Evolutionary conservation across 2,888 invertebrate genomes (phyloP), one percentile per base, ranked within the genome.

Genomic region (Podabrus alpinus): DNA sequence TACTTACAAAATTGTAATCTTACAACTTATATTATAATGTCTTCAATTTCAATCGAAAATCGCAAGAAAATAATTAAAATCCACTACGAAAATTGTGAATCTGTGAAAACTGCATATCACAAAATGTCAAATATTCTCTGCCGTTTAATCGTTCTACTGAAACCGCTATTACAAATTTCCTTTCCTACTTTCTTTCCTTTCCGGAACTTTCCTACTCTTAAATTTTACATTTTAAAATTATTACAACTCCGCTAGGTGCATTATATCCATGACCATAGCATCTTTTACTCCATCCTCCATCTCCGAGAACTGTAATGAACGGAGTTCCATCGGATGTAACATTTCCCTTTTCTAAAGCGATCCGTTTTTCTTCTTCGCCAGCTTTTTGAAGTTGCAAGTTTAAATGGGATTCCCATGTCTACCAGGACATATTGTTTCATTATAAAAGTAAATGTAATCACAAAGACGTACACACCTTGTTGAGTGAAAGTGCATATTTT

Each of bases 361-460:
- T 59, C 59, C 59, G 59, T 59, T 59, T 61, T 13, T 59, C 59
- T n/a, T 69, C 69, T 60, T 69, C 17, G 16, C 69, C 69, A 60
- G 19, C 69, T 69, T 16, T 17, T 69, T 60, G 10, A 15, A 68
- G 29, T 25, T 25, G 3, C 9, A 13, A n/a, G 3, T 3, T 19
- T 16, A 68, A 24, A 68, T 45, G 21, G 2, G 15, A n/a, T 45
- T 68, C 45, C 68, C 68, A 68, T n/a, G 13, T 1, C 68, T 68
- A 11, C 11, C 15, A 15, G 15, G 45, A 13, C 29, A 45, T 59
- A 15, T 59, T n/a, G 21, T 59, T n/a, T 59, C 10, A n/a, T 59
- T 59, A 17, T 15, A 5, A 68, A 11, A 11, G n/a, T 11, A 17
- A 16, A 45, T 59, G 10, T 68, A 68, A 7, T 45, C 21, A 16